Evolutionary conservation across 2,888 invertebrate species (phyloP), one percentile per base, ranked within the genome.

Genomic region (Oxycera nigricornis): DNA sequence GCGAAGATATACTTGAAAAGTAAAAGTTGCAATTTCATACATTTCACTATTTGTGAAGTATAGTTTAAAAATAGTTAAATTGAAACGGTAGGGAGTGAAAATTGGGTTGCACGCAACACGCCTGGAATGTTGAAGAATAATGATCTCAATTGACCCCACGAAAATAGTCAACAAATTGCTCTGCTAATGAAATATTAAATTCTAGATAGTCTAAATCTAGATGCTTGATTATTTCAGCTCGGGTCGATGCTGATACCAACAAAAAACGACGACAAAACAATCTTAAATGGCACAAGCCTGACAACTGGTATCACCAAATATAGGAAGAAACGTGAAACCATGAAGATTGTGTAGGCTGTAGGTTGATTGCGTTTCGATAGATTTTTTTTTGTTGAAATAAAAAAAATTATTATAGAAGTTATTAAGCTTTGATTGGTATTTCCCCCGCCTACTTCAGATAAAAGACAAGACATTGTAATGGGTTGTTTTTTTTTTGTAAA

Each of bases 1-100:
- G 41, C 55, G 70, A 70, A 55, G 2, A 67, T 67, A 68, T 50
- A 26, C n/a, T 26, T 28, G 9, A 70, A 70, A 70, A 70, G 70
- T 70, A 70, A 70, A 70, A 70, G 70, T 55, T 70, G 26, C 11
- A 20, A 65, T 39, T 65, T 41, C 61, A 61, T 61, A 22, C 28
- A 61, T 31, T 31, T 61, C 26, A 31, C 31, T 31, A 9, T 46
- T 46, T 6, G 17, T 14, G 46, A 11, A 46, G 14, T 3, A 46
- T 3, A 46, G 2, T 46, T 46, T 35, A 11, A 11, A 35, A 35
- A 7, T 35, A 35, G 35, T 35, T 11, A 35, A 35, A 11, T 35
- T n/a, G n/a, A n/a, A n/a, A n/a, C n/a, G n/a, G n/a, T n/a, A n/a
- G n/a, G n/a, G n/a, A n/a, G n/a, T n/a, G n/a, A n/a, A n/a, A n/a